Conservation (phyloP, 2,797 vertebrate genomes). For the Tarsius wallacei region DNA sequence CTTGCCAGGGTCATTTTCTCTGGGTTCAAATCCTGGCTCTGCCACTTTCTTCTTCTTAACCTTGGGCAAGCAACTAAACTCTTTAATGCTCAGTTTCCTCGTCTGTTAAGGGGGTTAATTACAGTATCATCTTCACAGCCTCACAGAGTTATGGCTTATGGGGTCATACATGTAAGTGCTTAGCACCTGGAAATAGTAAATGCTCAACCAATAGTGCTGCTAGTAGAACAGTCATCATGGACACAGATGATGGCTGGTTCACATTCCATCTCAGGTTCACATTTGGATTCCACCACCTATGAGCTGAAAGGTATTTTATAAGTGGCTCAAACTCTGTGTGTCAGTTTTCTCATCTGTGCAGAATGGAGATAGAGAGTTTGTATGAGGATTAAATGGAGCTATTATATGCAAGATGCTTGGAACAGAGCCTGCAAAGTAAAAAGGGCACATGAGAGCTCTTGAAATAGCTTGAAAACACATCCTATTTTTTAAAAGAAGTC, state of each 20-base stretch:
- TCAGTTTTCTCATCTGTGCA: neutral
- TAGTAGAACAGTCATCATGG: neutral
- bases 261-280: neutral
- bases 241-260: neutral
- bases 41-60: neutral
- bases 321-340: neutral
- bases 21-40: neutral
- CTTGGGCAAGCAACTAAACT: neutral
- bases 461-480: neutral
- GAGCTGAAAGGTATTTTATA: neutral
- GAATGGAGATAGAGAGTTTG: neutral
- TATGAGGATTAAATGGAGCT: neutral
- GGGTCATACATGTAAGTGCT: neutral
- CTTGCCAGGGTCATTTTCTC: neutral
- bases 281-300: neutral
- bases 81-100: neutral
- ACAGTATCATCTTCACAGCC: neutral
- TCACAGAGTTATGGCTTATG: neutral
- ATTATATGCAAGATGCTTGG: neutral
- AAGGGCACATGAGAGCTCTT: neutral
- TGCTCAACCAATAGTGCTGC: neutral
- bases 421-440: neutral
- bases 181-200: neutral
- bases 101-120: neutral
- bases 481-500: conserved; percentile 6